Percentiles rank a stretch among this genome's conserved stretches.
phyloP scores from a whole-genome alignment of 2,888 invertebrate genomes.

The Alentia gelatinosa region DNA sequence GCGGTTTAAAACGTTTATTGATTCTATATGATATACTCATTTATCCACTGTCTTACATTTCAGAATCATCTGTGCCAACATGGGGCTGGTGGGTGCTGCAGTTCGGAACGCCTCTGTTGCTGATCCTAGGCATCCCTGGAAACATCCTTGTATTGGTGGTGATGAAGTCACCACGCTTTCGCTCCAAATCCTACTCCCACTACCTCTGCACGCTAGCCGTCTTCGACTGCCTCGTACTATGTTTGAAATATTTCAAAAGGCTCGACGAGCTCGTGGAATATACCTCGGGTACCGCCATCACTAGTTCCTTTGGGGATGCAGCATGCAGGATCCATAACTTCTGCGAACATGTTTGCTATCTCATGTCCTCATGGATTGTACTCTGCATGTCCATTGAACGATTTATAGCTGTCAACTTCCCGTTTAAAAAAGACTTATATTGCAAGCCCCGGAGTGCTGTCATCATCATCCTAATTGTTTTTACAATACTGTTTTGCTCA shows the following conservation, averaged over 20 bases:
- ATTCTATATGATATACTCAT: too few species aligned
- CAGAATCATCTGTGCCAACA: too few species aligned
- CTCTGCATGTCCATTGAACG: slow-evolving; percentile 77
- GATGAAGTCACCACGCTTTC: slow-evolving; percentile 73
- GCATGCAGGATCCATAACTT: slow-evolving; percentile 75
- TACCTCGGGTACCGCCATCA: slow-evolving; percentile 58
- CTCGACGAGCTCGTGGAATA: slow-evolving; percentile 56
- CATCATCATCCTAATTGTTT: slow-evolving; percentile 69
- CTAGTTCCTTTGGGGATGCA: slow-evolving; percentile 67
- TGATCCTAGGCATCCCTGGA: slow-evolving; percentile 74
- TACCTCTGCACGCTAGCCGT: slow-evolving; percentile 76
- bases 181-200: slow-evolving; percentile 77
- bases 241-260: slow-evolving; percentile 62
- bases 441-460: slow-evolving; percentile 73
- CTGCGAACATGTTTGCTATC: slow-evolving; percentile 71
- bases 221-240: slow-evolving; percentile 74
- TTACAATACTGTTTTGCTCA: slow-evolving; percentile 70
- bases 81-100: slow-evolving; percentile 76
- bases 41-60: too few species aligned
- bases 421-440: slow-evolving; percentile 72
- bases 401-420: slow-evolving; percentile 75
- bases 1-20: too few species aligned
- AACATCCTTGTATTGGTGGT: slow-evolving; percentile 75
- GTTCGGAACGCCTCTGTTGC: slow-evolving; percentile 71
- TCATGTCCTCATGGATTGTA: slow-evolving; percentile 78